phyloP scores from a whole-genome alignment of 2,888 invertebrate species.

The Erebia palarica region DNA sequence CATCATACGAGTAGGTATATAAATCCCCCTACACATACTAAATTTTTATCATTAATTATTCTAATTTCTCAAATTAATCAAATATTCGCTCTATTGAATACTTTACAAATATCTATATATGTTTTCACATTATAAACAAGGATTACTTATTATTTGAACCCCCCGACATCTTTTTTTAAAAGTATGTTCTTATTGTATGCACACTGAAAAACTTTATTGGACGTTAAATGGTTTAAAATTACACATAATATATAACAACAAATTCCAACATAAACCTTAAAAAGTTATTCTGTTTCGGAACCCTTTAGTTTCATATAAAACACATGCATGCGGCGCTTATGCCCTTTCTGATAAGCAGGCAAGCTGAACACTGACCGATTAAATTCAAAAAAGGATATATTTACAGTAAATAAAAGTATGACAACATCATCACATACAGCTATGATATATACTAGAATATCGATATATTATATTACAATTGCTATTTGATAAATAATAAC shows the following conservation, averaged over 20 bases:
- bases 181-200: not conserved
- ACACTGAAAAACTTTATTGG: slow-evolving; percentile 31
- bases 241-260: slow-evolving; percentile 24
- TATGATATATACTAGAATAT: not conserved
- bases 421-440: not conserved
- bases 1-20: not conserved
- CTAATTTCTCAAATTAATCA: too few species aligned
- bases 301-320: slow-evolving; percentile 39
- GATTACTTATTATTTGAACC: not conserved
- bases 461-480: not conserved
- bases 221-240: slow-evolving; percentile 31
- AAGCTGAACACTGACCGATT: slow-evolving; percentile 56
- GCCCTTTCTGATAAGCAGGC: slow-evolving; percentile 61
- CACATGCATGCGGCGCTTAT: slow-evolving; percentile 63
- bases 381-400: slow-evolving; percentile 45
- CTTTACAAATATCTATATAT: too few species aligned
- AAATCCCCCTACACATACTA: not conserved
- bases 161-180: not conserved
- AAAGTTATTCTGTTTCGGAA: slow-evolving; percentile 25
- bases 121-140: too few species aligned
- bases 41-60: not conserved
- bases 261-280: slow-evolving; percentile 29
- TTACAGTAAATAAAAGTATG: slow-evolving; percentile 8
- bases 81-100: too few species aligned
- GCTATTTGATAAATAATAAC: not conserved